phyloP scores from a whole-genome alignment of 2,113 vertebrate species.

The Emydura subglobosa region DNA sequence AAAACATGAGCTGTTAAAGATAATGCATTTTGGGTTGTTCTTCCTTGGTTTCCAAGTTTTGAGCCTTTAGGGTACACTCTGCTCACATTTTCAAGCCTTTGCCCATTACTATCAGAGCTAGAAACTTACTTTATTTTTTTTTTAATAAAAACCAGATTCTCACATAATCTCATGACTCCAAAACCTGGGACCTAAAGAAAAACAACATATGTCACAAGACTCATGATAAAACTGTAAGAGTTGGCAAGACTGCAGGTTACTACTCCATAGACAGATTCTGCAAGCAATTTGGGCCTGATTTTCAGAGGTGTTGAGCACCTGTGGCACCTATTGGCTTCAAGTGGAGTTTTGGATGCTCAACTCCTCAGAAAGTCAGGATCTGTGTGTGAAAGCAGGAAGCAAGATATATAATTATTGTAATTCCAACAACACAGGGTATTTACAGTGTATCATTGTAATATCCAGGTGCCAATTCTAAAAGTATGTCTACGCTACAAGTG shows the following conservation, averaged over 20 bases:
- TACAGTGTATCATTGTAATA: not conserved
- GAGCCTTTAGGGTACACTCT: not conserved
- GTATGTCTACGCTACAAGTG: too few species aligned
- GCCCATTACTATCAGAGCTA: not conserved
- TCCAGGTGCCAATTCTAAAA: not conserved
- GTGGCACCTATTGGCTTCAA: not conserved
- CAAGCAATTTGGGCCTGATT: not conserved
- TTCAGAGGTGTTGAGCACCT: not conserved
- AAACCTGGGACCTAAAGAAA: not conserved
- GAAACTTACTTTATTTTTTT: not conserved
- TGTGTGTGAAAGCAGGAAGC: not conserved
- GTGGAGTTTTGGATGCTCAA: not conserved
- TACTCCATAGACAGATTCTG: not conserved
- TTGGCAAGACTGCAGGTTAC: not conserved
- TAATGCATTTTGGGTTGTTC: too few species aligned
- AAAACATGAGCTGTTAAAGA: too few species aligned
- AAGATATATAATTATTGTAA: not conserved
- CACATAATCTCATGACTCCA: not conserved
- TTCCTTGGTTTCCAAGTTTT: not conserved
- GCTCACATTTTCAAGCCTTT: slow-evolving; percentile 4
- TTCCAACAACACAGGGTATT: not conserved
- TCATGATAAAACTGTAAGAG: not conserved
- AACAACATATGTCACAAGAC: not conserved
- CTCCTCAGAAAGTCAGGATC: not conserved
- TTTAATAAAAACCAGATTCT: not conserved